Evolutionary conservation across 2,113 vertebrate species (phyloP).

Genomic region (Calypte anna): DNA sequence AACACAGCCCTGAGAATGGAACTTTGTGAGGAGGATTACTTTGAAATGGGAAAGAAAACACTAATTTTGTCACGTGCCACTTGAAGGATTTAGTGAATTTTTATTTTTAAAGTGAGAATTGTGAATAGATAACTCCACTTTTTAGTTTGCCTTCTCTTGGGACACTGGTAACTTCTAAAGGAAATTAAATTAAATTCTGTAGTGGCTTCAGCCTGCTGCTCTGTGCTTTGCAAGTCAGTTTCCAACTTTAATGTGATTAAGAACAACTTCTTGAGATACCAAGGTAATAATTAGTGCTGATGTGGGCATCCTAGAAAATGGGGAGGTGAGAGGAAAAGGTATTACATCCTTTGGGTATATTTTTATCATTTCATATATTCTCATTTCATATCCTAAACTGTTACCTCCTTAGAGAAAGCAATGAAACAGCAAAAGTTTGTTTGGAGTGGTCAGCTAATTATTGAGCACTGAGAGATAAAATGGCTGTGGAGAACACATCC

Average conservation of each 20-base stretch:
- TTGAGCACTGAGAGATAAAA: background rate
- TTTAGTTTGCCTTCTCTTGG: background rate
- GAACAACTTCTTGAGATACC: background rate
- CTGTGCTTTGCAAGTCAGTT: background rate
- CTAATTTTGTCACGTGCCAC: rapidly evolving
- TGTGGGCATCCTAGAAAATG: background rate
- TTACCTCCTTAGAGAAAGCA: background rate
- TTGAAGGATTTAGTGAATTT: background rate
- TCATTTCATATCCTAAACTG: background rate
- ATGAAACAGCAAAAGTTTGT: background rate
- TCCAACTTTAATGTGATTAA: conserved; percentile 4
- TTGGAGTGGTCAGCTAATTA: background rate
- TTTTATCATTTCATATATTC: background rate
- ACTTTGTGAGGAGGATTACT: background rate
- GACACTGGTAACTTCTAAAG: conserved; percentile 7
- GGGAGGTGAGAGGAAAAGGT: background rate
- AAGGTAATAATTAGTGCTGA: background rate
- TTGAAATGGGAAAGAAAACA: background rate
- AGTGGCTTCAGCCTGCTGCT: conserved; percentile 12
- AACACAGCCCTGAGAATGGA: background rate
- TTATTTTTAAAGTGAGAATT: background rate
- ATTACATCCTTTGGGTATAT: background rate
- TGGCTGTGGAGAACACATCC: background rate
- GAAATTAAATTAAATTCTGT: background rate
- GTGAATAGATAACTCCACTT: background rate